Conservation (phyloP, 2,888 invertebrate genomes). For the Cephalotes varians region DNA sequence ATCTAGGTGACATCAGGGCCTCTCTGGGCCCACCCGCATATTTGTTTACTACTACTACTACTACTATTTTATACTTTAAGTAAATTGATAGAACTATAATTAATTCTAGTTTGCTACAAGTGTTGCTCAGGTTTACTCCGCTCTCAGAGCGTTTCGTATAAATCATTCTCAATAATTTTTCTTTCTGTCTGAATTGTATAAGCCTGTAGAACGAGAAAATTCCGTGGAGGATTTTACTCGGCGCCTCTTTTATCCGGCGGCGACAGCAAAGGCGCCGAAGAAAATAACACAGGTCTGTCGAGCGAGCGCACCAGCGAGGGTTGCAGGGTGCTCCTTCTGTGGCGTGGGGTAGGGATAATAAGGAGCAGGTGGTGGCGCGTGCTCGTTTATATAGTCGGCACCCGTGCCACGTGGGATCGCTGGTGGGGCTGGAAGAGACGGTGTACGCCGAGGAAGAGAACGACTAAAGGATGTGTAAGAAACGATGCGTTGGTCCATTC, state of each 20-base stretch:
- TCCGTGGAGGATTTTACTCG: constrained; percentile 42
- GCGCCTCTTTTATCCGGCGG: constrained; percentile 39
- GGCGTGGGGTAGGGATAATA: constrained; percentile 77
- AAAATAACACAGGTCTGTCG: constrained; percentile 61
- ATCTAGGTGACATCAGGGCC: no score
- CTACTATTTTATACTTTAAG: not conserved
- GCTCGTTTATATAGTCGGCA: constrained; percentile 77
- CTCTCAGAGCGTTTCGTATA: not conserved
- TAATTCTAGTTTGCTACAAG: not conserved
- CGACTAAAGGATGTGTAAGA: constrained; percentile 56
- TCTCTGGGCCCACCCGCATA: no score
- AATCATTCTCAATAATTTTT: constrained; percentile 42
- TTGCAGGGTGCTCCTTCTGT: constrained; percentile 65
- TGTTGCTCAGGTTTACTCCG: not conserved
- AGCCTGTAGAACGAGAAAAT: constrained; percentile 25
- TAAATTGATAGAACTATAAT: constrained; percentile 3
- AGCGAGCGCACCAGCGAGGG: constrained; percentile 57
- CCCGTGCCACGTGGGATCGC: constrained; percentile 70
- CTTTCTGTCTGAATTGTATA: not conserved
- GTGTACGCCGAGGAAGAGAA: constrained; percentile 44
- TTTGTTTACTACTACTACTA: no score
- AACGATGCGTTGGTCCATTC: constrained; percentile 56
- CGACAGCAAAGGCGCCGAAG: constrained; percentile 58
- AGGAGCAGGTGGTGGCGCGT: constrained; percentile 82
- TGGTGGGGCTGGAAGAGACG: constrained; percentile 62